phyloP scores from a whole-genome alignment of 2,797 vertebrate genomes.

The Melanotaenia nigrans region DNA sequence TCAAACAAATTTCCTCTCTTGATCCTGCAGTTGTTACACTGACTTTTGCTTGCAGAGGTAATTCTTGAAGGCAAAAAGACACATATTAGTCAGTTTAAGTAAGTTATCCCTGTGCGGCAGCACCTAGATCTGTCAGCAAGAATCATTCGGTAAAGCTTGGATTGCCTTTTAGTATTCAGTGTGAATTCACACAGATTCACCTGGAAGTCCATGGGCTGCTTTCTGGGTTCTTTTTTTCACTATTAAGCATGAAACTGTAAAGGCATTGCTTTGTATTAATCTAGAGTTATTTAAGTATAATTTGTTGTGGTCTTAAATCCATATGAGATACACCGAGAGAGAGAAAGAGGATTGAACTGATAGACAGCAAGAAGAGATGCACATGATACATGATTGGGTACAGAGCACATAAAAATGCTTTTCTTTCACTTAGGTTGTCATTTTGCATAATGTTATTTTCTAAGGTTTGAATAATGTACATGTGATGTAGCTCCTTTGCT shows the following conservation, averaged over 20 bases:
- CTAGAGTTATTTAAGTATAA: conserved; percentile 47
- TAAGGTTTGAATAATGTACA: too few relatives aligned
- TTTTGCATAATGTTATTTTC: too few relatives aligned
- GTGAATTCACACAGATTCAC: conserved; percentile 12
- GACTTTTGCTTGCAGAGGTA: conserved; percentile 1
- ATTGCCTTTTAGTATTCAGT: conserved; percentile 24
- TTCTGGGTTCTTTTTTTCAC: neutral
- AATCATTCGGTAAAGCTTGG: conserved; percentile 20
- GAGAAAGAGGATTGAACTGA: conserved; percentile 23
- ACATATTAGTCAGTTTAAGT: conserved; percentile 11
- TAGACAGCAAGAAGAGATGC: conserved; percentile 7
- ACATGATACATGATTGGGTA: too few relatives aligned
- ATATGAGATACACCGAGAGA: conserved; percentile 22
- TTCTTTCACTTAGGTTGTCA: too few relatives aligned
- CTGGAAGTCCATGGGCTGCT: conserved; percentile 17
- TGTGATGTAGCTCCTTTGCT: too few relatives aligned
- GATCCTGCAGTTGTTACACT: conserved; percentile 7
- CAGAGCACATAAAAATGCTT: too few relatives aligned
- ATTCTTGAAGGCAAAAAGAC: conserved; percentile 10
- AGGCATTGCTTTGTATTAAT: conserved; percentile 45
- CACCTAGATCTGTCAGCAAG: conserved; percentile 19
- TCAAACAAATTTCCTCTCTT: conserved; percentile 9
- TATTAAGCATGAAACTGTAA: conserved; percentile 24
- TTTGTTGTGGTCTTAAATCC: conserved; percentile 42
- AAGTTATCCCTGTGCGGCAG: conserved; percentile 8